Percentiles rank a stretch among this genome's conserved stretches.
Conservation (phyloP, 2,888 invertebrate species). For the Drosophila leonis region DNA sequence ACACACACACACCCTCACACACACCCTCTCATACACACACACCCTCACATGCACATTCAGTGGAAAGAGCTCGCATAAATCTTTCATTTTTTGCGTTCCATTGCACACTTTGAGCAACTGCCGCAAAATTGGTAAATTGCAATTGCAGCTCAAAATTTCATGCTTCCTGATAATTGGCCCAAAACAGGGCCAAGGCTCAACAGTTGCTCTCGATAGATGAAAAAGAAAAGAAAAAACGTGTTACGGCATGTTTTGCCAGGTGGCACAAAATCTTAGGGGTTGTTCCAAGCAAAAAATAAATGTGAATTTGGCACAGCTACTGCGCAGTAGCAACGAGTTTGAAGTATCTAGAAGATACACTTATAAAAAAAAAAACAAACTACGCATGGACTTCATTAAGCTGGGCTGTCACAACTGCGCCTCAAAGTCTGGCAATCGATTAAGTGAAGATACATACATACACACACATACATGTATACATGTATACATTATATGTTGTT, state of each 20-base stretch:
- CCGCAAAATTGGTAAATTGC: slow-evolving; percentile 74
- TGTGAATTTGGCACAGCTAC: slow-evolving; percentile 38
- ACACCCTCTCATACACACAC: not conserved
- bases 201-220: slow-evolving; percentile 37
- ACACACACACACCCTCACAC: slow-evolving; percentile 13
- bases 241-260: slow-evolving; percentile 60
- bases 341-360: slow-evolving; percentile 35
- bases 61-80: slow-evolving; percentile 50
- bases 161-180: slow-evolving; percentile 75
- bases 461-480: slow-evolving; percentile 3
- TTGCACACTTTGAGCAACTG: slow-evolving; percentile 69
- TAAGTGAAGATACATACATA: slow-evolving; percentile 13
- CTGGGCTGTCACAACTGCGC: slow-evolving; percentile 57
- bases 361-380: not conserved
- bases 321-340: slow-evolving; percentile 69
- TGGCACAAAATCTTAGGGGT: slow-evolving; percentile 55
- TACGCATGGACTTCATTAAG: slow-evolving; percentile 45
- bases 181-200: slow-evolving; percentile 43
- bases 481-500: slow-evolving; percentile 7
- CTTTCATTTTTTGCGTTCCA: slow-evolving; percentile 78
- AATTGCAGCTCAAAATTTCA: slow-evolving; percentile 67
- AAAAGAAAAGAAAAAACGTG: slow-evolving; percentile 29
- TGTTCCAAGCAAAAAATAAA: slow-evolving; percentile 25
- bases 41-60: slow-evolving; percentile 3
- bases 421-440: slow-evolving; percentile 50